phyloP scores from a whole-genome alignment of 2,888 invertebrate genomes.

The Elmis aenea region DNA sequence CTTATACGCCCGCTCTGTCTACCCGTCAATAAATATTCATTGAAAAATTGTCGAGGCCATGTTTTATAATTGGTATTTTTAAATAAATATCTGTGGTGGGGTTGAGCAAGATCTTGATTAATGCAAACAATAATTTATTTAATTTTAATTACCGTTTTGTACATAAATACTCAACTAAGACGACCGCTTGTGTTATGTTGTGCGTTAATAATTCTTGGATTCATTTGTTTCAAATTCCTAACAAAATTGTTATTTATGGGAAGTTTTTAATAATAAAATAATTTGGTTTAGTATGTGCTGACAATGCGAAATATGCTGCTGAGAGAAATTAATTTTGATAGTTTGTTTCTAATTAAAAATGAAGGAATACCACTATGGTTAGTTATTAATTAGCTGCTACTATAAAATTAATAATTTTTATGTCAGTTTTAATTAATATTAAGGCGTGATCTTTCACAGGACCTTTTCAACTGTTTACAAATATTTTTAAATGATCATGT shows the following conservation, averaged over 20 bases:
- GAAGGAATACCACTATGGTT: too few species aligned
- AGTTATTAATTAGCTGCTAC: too few species aligned
- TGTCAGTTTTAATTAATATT: too few species aligned
- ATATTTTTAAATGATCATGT: too few species aligned
- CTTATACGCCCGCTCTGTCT: conserved; percentile 6
- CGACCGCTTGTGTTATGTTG: background rate
- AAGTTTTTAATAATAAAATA: background rate
- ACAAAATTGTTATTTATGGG: background rate
- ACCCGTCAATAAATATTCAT: conserved; percentile 6
- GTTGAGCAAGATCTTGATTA: conserved; percentile 5
- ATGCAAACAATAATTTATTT: background rate
- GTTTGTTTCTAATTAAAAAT: too few species aligned
- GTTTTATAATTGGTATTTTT: conserved; percentile 8
- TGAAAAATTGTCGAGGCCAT: conserved; percentile 6
- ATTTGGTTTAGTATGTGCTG: too few species aligned
- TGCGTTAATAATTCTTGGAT: background rate
- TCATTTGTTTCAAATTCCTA: background rate
- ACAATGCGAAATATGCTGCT: too few species aligned
- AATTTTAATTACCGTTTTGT: background rate
- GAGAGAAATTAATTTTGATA: too few species aligned
- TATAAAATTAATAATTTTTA: too few species aligned
- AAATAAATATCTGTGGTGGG: background rate
- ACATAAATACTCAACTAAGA: background rate
- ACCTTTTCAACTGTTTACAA: too few species aligned
- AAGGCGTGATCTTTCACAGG: too few species aligned